phyloP scores from a whole-genome alignment of 2,888 invertebrate species.

The Rhagonycha fulva region DNA sequence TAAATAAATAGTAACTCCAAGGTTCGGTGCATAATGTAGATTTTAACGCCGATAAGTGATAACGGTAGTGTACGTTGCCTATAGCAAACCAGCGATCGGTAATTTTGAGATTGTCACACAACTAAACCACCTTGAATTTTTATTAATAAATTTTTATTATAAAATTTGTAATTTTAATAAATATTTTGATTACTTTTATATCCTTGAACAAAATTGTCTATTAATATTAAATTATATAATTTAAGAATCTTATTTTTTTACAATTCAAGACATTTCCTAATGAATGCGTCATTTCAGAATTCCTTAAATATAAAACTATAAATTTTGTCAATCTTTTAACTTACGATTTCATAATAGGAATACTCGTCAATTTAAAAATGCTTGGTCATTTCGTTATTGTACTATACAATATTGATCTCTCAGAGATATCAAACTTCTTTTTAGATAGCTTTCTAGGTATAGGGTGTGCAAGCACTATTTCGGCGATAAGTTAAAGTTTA shows the following conservation, averaged over 20 bases:
- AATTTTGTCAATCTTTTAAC: neutral
- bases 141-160: neutral
- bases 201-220: neutral
- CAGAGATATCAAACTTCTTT: neutral
- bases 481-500: neutral
- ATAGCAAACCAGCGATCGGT: neutral
- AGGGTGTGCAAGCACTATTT: neutral
- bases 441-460: neutral
- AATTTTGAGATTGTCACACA: neutral
- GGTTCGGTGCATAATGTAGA: neutral
- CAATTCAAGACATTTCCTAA: neutral
- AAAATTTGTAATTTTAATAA: neutral
- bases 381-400: neutral
- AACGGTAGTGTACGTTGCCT: neutral
- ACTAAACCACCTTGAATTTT: neutral
- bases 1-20: neutral
- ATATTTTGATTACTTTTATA: neutral
- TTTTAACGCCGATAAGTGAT: neutral
- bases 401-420: neutral
- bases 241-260: neutral
- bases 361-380: neutral
- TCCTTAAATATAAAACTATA: neutral
- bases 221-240: neutral
- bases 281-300: too few relatives aligned
- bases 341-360: neutral